Base-by-base conservation (phyloP, 2,797 vertebrate genomes). In the Centropyge bicolor region DNA sequence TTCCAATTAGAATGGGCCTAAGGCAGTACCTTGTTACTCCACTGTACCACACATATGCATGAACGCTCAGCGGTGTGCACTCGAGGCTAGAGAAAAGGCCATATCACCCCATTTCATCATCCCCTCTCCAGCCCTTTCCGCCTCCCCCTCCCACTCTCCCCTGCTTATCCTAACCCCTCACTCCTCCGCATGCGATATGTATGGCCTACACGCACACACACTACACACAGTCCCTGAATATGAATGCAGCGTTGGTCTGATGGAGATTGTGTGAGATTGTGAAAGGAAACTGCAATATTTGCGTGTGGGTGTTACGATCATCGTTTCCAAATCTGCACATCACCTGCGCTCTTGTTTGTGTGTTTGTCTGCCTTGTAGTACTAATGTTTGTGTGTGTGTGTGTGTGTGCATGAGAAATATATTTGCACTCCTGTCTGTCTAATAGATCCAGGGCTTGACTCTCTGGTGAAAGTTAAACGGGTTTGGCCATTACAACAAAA, bases 61-160 rank as follows among this genome's bases (percentile, higher is more conserved):
- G 83, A 90, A 83, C 80, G 86, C 76, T 83, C 69, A 67, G 69
- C 80, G 63, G 80, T 52, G 70, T 74, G 80, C 74, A 90, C 89
- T 87, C 77, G 64, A 86, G 90, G 91, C 88, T n/a, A 87, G 70
- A 91, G 84, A 88, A 90, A 89, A 86, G 86, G 86, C 87, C 90
- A 88, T 91, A 93, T 91, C 92, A 91, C 87, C 86, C 79, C 67
- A 79, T 94, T 93, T 93, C 89, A 93, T 93, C 92, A 94, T 88
- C 74, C 74, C 76, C 76, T 82, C 74, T 80, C 57, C 62, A 86
- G 84, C 70, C 75, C 49, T 83, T 83, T 84, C 79, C 76, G 41
- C 61, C 78, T 80, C 79, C 24, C 55, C 40, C 71, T 78, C 46
- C 54, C 16, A 3, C 78, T 77, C 46, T n/a, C 16, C 31, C 55